These are phyloP conservation scores for Hylaeus volcanicus DNA, from an alignment of 1,140 invertebrate species.

Conservation along the genomic window DNA sequence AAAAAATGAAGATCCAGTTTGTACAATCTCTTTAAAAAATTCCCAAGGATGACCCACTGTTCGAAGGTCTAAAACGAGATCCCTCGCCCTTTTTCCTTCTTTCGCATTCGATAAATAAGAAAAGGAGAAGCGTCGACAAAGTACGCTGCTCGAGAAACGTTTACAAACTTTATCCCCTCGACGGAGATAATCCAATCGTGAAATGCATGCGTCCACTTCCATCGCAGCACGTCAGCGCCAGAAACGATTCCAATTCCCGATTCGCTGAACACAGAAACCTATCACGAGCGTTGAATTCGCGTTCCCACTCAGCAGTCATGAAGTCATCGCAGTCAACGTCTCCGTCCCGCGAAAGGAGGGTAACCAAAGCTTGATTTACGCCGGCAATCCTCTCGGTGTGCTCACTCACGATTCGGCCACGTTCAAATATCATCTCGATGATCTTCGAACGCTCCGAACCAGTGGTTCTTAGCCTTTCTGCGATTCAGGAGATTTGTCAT, in stretches of 20 bases:
- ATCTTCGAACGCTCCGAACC: neutral
- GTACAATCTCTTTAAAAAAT: too few species aligned
- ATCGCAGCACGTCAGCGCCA: neutral
- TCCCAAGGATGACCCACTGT: too few species aligned
- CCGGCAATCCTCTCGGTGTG: neutral
- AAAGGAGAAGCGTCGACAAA: too few species aligned
- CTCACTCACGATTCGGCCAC: conserved; percentile 23
- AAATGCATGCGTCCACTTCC: too few species aligned
- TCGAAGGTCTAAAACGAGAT: too few species aligned
- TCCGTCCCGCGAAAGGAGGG: neutral
- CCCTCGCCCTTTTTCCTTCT: too few species aligned
- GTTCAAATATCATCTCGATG: conserved; percentile 37
- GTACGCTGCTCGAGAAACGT: too few species aligned
- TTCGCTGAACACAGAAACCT: neutral
- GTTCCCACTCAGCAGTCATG: neutral
- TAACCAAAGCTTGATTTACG: conserved; percentile 28
- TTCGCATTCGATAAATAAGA: neutral
- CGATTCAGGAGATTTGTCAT: too few species aligned
- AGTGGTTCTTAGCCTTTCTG: too few species aligned
- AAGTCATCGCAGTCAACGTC: conserved; percentile 29
- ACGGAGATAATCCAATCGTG: too few species aligned
- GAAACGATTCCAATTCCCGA: neutral
- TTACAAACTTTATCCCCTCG: too few species aligned
- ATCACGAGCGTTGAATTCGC: conserved; percentile 11
- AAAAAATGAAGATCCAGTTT: too few species aligned